Evolutionary conservation across 2,888 invertebrate species (phyloP), one percentile per base, ranked within the genome.

Genomic region (Agrochola circellaris): DNA sequence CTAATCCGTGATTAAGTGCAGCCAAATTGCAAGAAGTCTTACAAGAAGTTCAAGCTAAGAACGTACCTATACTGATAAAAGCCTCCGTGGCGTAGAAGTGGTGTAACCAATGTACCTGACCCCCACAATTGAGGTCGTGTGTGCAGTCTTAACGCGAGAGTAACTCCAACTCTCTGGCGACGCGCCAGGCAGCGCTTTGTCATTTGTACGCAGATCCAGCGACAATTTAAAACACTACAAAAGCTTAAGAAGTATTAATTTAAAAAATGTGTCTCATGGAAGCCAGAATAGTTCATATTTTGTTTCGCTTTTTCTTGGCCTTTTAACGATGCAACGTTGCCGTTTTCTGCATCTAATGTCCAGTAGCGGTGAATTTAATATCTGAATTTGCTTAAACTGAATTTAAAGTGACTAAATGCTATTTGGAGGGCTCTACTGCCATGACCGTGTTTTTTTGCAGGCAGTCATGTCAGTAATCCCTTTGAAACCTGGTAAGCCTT

Each of bases 201-300:
- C 72, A 67, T 80, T 88, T 82, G 72, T 75, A 75, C 81, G 70
- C 58, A 80, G 75, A 80, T 75, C 65, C 62, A 64, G 60, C 73
- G 38, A 83, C 62, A 77, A 78, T 75, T 84, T 82, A 87, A 77
- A 71, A 82, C 79, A 71, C 82, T 84, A 75, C 73, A 80, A 73
- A 72, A 75, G 42, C 72, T 71, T 70, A 82, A 87, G 67, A 82
- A 77, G 70, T 79, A 77, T 79, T 79, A 34, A 34, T 73, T 58
- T 15, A 30, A 68, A 68, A 69, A 75, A 73, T 45, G 48, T 69
- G 60, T 51, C 60, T 65, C 65, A 4, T 67, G n/a, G 30, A 64
- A 51, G 68, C 62, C 15, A 23, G 51, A 17, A 0, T 75, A 75
- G 78, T 82, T 78, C 58, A 23, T 0, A 8, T 30, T 74, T 62